Evolutionary conservation across 2,888 invertebrate genomes (phyloP).

Genomic region (Empis livida): DNA sequence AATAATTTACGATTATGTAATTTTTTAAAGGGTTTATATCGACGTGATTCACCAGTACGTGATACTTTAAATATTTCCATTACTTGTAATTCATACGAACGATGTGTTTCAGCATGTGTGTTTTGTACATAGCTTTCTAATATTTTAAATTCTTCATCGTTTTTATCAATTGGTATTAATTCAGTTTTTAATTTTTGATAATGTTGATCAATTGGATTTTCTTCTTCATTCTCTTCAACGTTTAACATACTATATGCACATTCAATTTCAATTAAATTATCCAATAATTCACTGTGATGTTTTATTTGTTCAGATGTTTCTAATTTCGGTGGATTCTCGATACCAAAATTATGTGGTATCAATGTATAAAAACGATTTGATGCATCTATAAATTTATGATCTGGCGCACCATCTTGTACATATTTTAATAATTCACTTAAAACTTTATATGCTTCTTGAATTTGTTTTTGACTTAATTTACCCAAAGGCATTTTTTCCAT

Average conservation of each 20-base stretch:
- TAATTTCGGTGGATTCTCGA: slow-evolving; percentile 67
- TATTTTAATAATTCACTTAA: slow-evolving; percentile 54
- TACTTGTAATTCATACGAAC: slow-evolving; percentile 55
- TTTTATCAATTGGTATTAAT: slow-evolving; percentile 54
- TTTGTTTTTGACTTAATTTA: slow-evolving; percentile 82
- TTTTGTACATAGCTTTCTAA: slow-evolving; percentile 72
- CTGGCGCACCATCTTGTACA: slow-evolving; percentile 38
- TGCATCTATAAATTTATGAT: slow-evolving; percentile 57
- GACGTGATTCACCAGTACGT: slow-evolving; percentile 65
- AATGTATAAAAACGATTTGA: slow-evolving; percentile 91
- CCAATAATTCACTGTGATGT: slow-evolving; percentile 68
- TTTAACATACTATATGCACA: slow-evolving; percentile 83
- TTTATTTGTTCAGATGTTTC: slow-evolving; percentile 63
- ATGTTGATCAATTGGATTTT: slow-evolving; percentile 64
- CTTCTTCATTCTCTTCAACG: slow-evolving; percentile 33
- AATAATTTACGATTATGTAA: slow-evolving; percentile 73
- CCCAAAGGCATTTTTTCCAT: slow-evolving; percentile 97
- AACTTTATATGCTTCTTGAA: slow-evolving; percentile 72
- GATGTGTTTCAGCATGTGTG: slow-evolving; percentile 87
- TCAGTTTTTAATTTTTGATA: slow-evolving; percentile 78
- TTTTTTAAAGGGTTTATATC: slow-evolving; percentile 77
- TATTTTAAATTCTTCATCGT: slow-evolving; percentile 56
- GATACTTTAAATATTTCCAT: slow-evolving; percentile 49
- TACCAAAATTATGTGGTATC: slow-evolving; percentile 90
- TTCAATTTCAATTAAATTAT: slow-evolving; percentile 87